A percentile compares a stretch with the other conserved stretches of the same genome.
These are phyloP conservation scores for Aramus guarauna DNA, from an alignment of 2,113 vertebrate species.

Conservation along the genomic window DNA sequence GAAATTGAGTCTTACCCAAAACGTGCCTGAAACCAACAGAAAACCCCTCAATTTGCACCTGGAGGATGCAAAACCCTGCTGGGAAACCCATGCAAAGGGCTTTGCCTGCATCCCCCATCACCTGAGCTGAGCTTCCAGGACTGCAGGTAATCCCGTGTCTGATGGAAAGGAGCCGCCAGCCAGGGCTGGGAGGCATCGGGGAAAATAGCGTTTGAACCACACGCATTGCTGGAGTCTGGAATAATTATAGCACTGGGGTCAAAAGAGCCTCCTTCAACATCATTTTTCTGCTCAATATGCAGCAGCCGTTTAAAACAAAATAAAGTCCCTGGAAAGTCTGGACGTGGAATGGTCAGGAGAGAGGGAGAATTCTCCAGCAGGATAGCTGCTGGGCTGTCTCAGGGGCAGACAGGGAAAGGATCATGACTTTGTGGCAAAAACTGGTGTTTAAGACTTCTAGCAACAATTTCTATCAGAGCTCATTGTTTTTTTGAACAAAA, in stretches of 20 bases:
- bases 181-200: not conserved
- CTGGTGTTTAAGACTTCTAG: not conserved
- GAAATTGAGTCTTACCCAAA: not conserved
- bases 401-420: not conserved
- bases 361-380: not conserved
- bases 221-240: not conserved
- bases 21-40: not conserved
- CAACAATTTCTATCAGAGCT: not conserved
- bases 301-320: not conserved
- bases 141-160: rapidly evolving
- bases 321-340: not conserved
- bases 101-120: not conserved
- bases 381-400: not conserved
- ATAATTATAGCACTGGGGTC: not conserved
- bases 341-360: rapidly evolving
- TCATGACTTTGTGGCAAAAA: not conserved
- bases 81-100: not conserved
- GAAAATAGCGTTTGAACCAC: not conserved
- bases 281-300: not conserved
- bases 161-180: not conserved
- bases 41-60: not conserved
- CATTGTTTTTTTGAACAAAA: rapidly evolving
- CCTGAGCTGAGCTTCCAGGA: not conserved
- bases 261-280: not conserved
- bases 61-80: not conserved